Evolutionary conservation across 2,113 vertebrate genomes (phyloP).

Genomic region (Tretioscincus oriximinensis): DNA sequence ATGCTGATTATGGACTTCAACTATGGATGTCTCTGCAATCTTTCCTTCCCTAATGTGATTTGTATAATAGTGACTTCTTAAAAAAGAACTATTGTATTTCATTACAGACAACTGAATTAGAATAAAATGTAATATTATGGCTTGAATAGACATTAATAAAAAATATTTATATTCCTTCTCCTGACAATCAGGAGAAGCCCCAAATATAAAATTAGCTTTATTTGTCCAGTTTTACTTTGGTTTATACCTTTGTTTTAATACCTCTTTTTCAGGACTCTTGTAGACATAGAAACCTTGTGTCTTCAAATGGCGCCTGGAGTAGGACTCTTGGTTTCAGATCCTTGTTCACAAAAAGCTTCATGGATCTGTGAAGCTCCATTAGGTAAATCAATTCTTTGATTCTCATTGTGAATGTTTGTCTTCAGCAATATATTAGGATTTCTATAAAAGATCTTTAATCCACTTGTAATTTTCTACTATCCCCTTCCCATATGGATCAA

Average conservation of each 20-base stretch:
- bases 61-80: no score
- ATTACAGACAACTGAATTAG: no score
- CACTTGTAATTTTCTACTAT: no score
- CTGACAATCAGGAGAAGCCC: no score
- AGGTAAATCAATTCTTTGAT: neutral
- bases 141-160: neutral
- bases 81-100: no score
- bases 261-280: neutral
- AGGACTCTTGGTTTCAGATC: neutral
- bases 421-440: neutral
- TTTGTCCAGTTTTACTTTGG: neutral
- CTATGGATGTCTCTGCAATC: no score
- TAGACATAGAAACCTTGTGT: neutral
- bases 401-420: neutral
- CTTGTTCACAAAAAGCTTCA: conserved; percentile 20
- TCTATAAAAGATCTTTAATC: neutral
- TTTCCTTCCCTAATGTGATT: no score
- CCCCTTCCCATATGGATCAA: no score
- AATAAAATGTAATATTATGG: neutral
- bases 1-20: no score
- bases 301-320: neutral
- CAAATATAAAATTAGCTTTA: neutral
- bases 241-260: neutral
- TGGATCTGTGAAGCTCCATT: conserved; percentile 23
- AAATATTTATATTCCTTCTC: neutral